These are phyloP conservation scores for Scylla paramamosain DNA, from an alignment of 1,140 invertebrate species.

Conservation along the genomic window DNA sequence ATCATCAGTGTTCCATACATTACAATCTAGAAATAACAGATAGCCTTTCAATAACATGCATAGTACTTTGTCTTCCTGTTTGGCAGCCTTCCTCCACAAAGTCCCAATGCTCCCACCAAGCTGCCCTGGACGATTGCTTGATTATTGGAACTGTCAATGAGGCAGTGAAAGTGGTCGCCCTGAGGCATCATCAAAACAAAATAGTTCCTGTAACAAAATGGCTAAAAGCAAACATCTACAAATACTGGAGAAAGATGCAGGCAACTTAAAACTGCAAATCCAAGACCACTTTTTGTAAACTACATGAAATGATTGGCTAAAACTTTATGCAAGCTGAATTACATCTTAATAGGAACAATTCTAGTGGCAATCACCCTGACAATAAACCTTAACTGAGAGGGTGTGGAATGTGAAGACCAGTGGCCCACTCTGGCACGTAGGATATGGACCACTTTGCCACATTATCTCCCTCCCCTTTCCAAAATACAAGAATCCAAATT, in stretches of 20 bases:
- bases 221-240: conserved; percentile 67
- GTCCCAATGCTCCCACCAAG: conserved; percentile 61
- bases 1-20: conserved; percentile 50
- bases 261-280: conserved; percentile 65
- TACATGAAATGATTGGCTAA: conserved; percentile 71
- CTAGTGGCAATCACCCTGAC: conserved; percentile 73
- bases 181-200: conserved; percentile 72
- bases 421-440: conserved; percentile 69
- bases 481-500: conserved; percentile 76
- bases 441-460: conserved; percentile 64
- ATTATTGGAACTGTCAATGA: conserved; percentile 75
- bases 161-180: conserved; percentile 75
- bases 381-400: conserved; percentile 69
- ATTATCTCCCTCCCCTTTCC: conserved; percentile 72
- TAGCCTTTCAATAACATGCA: conserved; percentile 58
- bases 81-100: conserved; percentile 65
- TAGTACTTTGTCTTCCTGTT: conserved; percentile 41
- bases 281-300: conserved; percentile 69
- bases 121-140: conserved; percentile 75
- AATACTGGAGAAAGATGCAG: conserved; percentile 64
- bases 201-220: conserved; percentile 72
- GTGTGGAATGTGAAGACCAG: conserved; percentile 72
- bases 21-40: conserved; percentile 59
- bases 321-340: conserved; percentile 75
- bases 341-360: conserved; percentile 76